A percentile compares a stretch with the other conserved stretches of the same genome.
Conservation (phyloP, 2,888 invertebrate species). For the Prosopocoilus inquinatus region DNA sequence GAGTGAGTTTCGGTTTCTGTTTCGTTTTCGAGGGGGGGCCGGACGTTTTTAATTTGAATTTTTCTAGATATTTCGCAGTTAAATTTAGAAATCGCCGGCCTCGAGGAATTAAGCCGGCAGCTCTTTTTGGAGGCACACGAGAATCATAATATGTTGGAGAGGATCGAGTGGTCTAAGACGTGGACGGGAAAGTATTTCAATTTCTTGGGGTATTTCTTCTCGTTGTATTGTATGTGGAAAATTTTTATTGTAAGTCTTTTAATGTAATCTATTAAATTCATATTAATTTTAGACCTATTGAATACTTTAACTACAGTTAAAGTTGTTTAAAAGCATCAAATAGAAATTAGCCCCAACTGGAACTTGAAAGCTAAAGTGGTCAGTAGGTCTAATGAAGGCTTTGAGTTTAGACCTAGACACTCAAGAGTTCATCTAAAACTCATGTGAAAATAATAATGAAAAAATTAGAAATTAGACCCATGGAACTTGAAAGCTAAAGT, state of each 20-base stretch:
- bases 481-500: too few relatives aligned
- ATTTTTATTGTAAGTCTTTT: constrained; percentile 87
- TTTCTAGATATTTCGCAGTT: constrained; percentile 74
- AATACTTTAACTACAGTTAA: too few relatives aligned
- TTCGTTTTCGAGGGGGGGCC: background rate
- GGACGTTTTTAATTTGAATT: background rate
- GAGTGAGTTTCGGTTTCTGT: constrained; percentile 53
- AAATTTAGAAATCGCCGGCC: constrained; percentile 77
- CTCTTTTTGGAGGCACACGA: constrained; percentile 96
- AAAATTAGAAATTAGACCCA: too few relatives aligned
- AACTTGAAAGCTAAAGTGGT: too few relatives aligned
- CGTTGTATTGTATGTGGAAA: constrained; percentile 97
- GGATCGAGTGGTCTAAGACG: constrained; percentile 92
- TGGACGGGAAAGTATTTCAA: constrained; percentile 99
- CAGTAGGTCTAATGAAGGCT: too few relatives aligned
- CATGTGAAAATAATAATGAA: too few relatives aligned
- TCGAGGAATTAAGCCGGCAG: constrained; percentile 92
- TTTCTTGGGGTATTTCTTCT: constrained; percentile 97
- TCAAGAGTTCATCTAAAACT: too few relatives aligned
- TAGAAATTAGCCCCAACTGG: too few relatives aligned
- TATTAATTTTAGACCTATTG: background rate
- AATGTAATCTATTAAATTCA: background rate
- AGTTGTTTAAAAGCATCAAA: too few relatives aligned
- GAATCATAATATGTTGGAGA: constrained; percentile 85
- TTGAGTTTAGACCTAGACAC: too few relatives aligned